Conservation (phyloP, 2,797 vertebrate genomes). For the Sebastes vulpes region DNA sequence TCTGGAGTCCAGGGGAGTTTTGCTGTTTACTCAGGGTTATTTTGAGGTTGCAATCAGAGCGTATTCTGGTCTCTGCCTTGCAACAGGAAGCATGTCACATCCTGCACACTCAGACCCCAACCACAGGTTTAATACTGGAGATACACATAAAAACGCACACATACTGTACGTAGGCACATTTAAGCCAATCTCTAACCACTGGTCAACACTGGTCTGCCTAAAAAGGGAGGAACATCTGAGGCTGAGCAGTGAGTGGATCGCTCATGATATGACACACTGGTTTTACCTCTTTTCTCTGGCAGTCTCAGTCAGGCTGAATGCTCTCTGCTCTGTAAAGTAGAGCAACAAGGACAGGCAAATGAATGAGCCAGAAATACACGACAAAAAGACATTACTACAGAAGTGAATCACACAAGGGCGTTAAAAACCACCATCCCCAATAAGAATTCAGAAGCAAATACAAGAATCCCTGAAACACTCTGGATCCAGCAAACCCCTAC, state of each 20-base stretch:
- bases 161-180: conserved; percentile 10
- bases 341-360: conserved; percentile 49
- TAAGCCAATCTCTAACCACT: conserved; percentile 37
- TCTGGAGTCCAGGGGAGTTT: conserved; percentile 50
- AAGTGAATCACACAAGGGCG: conserved; percentile 2
- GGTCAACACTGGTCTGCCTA: conserved; percentile 37
- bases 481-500: conserved; percentile 41
- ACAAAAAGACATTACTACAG: neutral
- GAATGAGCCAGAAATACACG: conserved; percentile 4
- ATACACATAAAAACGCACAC: conserved; percentile 20
- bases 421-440: conserved; percentile 22
- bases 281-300: conserved; percentile 92
- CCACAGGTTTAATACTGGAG: conserved; percentile 64
- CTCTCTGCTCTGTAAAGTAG: conserved; percentile 90
- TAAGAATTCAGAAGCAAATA: conserved; percentile 44
- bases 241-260: conserved; percentile 15
- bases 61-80: conserved; percentile 46
- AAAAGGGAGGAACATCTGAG: conserved; percentile 28
- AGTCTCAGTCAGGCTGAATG: conserved; percentile 87
- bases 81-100: conserved; percentile 78
- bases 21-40: conserved; percentile 68
- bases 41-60: conserved; percentile 77
- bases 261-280: conserved; percentile 23
- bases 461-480: conserved; percentile 27
- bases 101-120: conserved; percentile 70